Conservation (phyloP, 2,888 invertebrate species). For the Eulithis testata region DNA sequence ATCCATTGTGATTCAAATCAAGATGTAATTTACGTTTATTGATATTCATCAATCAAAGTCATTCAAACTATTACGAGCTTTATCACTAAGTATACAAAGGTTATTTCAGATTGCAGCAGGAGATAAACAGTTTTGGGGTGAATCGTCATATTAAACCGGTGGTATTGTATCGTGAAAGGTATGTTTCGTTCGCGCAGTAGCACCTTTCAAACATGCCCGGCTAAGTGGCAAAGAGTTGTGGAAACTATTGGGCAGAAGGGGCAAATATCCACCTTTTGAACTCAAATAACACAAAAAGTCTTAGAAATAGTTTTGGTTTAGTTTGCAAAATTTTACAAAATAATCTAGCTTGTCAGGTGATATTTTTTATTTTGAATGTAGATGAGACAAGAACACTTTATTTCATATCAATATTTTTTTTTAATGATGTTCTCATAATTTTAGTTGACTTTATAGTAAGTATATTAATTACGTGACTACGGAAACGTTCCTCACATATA, state of each 20-base stretch:
- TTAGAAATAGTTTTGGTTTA: too few relatives aligned
- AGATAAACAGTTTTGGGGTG: conserved; percentile 59
- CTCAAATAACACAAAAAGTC: too few relatives aligned
- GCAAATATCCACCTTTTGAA: background rate
- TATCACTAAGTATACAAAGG: conserved; percentile 4
- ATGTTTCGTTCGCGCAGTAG: conserved; percentile 70
- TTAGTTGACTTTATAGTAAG: too few relatives aligned
- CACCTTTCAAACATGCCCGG: conserved; percentile 66
- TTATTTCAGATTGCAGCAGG: conserved; percentile 23
- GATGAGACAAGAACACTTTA: too few relatives aligned
- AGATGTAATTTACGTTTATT: conserved; percentile 36
- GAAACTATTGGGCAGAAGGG: conserved; percentile 27
- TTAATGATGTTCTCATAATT: too few relatives aligned
- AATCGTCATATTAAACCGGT: conserved; percentile 71
- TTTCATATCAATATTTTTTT: too few relatives aligned
- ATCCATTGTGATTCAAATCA: conserved; percentile 39
- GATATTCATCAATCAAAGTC: conserved; percentile 39
- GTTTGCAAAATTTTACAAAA: too few relatives aligned
- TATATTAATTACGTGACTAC: too few relatives aligned
- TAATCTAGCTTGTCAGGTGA: too few relatives aligned
- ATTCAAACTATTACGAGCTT: conserved; percentile 17
- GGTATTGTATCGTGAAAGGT: conserved; percentile 71
- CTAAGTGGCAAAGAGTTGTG: conserved; percentile 48
- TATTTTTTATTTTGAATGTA: too few relatives aligned
- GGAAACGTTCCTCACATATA: too few relatives aligned